Percentiles rank a stretch among this genome's conserved stretches.
phyloP scores from a whole-genome alignment of 2,797 vertebrate genomes.

The Arrhamphus sclerolepis region DNA sequence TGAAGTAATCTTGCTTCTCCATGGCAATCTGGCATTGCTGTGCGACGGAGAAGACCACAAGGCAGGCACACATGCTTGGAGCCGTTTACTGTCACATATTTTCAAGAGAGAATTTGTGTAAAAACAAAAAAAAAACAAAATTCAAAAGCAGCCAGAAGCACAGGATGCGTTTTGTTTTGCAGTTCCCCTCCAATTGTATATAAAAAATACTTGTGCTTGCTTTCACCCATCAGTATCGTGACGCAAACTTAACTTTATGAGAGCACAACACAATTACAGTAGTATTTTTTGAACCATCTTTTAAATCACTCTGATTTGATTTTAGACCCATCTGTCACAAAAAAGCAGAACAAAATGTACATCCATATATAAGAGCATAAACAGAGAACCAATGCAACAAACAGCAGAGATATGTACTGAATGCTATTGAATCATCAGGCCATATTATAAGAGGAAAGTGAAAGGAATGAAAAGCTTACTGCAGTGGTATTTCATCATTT shows the following conservation, averaged over 20 bases:
- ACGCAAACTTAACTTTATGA: slow-evolving; percentile 25
- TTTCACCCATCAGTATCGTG: slow-evolving; percentile 15
- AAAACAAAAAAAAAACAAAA: too few relatives aligned
- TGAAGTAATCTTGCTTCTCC: slow-evolving; percentile 56
- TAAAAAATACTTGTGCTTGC: slow-evolving; percentile 26
- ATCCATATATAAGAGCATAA: slow-evolving; percentile 23
- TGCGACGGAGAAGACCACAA: slow-evolving; percentile 30
- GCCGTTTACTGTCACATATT: slow-evolving; percentile 22
- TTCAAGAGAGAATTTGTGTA: slow-evolving; percentile 14
- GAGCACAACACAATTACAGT: slow-evolving; percentile 29
- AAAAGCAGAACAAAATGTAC: slow-evolving; percentile 4
- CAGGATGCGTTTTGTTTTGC: slow-evolving; percentile 23
- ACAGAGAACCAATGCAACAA: slow-evolving; percentile 25
- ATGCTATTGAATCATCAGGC: slow-evolving; percentile 36
- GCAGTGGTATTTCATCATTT: slow-evolving; percentile 48
- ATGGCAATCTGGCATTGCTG: slow-evolving; percentile 48
- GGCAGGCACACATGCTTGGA: not conserved
- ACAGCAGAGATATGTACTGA: slow-evolving; percentile 33
- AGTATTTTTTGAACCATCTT: slow-evolving; percentile 15
- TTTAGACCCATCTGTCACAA: slow-evolving; percentile 12
- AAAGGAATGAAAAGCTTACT: slow-evolving; percentile 32
- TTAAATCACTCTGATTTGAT: slow-evolving; percentile 40
- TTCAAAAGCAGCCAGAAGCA: slow-evolving; percentile 25
- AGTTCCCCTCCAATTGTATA: slow-evolving; percentile 14
- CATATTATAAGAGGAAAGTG: slow-evolving; percentile 38